Evolutionary conservation across 1,140 invertebrate genomes (phyloP), one percentile per base, ranked within the genome.

Genomic region (Panulirus ornatus): DNA sequence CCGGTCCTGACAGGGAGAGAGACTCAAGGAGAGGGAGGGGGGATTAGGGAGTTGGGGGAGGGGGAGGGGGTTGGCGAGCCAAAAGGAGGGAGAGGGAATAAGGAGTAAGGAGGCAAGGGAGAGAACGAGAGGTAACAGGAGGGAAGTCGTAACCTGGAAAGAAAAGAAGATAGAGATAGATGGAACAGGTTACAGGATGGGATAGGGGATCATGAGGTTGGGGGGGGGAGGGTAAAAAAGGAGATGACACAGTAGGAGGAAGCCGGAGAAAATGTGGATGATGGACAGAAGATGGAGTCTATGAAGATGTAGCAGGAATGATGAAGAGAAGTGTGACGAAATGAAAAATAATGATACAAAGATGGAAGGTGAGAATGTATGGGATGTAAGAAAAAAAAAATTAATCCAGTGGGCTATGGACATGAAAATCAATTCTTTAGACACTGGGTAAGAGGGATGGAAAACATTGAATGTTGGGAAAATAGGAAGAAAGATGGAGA

Each of bases 1-100:
- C 44, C 44, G 44, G 44, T 47, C 38, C 42, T 76, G 73, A 76
- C 73, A 27, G 73, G 73, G 73, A 76, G 73, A 44, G 73, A 76
- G 44, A 42, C 73, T 76, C 34, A 40, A 27, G 73, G 38, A 42
- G 44, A 76, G 34, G 40, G 73, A 27, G 22, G 40, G 38, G 19
- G 11, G 73, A 73, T 34, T 14, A 76, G 38, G 73, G 22, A 44
- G 63, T 11, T 19, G 38, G 44, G 73, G 34, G 22, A 27, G 73
- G 44, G 73, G 19, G 70, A 16, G 73, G 44, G 73, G 63, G 63
- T 27, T n/a, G 63, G 30, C 11, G 63, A 66, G 30, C 3, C 6
- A 6, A n/a, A 19, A 82, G 79, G 30, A 34, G 44, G 42, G 47
- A 27, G 44, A 79, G 42, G 76, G 27, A 79, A 78, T 40, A n/a